A percentile compares a stretch with the other conserved stretches of the same genome.
Evolutionary conservation across 2,797 vertebrate species (phyloP).

Genomic region (Lindbergichthys nudifrons): DNA sequence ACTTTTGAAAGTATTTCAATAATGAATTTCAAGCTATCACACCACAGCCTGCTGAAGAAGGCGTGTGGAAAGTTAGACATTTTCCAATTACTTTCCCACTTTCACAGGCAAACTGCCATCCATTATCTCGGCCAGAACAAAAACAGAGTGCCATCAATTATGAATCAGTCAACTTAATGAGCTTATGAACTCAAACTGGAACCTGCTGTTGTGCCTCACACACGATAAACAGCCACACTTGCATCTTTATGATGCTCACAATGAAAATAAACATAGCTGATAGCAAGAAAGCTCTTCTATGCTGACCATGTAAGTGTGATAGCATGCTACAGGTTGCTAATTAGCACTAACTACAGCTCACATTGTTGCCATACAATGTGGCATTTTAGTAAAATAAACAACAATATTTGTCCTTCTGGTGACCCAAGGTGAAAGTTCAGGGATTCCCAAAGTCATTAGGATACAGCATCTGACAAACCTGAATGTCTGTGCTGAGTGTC

Average conservation of each 20-base stretch:
- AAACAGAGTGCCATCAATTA: slow-evolving; percentile 25
- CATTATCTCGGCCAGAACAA: slow-evolving; percentile 7
- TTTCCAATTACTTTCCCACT: neutral
- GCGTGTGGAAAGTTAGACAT: neutral
- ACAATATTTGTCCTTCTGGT: too few relatives aligned
- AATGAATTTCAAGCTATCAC: neutral
- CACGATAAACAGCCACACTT: neutral
- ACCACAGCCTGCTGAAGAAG: neutral
- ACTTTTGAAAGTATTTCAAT: neutral
- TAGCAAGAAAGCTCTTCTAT: neutral
- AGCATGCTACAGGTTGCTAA: too few relatives aligned
- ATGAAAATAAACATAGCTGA: neutral
- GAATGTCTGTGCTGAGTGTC: too few relatives aligned
- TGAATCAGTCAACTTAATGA: slow-evolving; percentile 21
- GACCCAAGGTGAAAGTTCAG: too few relatives aligned
- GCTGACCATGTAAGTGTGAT: too few relatives aligned
- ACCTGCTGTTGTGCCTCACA: slow-evolving; percentile 8
- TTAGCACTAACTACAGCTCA: too few relatives aligned
- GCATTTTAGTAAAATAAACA: too few relatives aligned
- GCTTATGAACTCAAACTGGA: slow-evolving; percentile 17
- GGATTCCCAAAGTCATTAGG: too few relatives aligned
- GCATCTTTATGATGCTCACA: neutral
- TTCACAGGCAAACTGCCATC: neutral
- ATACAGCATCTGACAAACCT: too few relatives aligned
- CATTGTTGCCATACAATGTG: too few relatives aligned